Evolutionary conservation across 2,797 vertebrate species (phyloP).

Genomic region (Glossophaga mutica): DNA sequence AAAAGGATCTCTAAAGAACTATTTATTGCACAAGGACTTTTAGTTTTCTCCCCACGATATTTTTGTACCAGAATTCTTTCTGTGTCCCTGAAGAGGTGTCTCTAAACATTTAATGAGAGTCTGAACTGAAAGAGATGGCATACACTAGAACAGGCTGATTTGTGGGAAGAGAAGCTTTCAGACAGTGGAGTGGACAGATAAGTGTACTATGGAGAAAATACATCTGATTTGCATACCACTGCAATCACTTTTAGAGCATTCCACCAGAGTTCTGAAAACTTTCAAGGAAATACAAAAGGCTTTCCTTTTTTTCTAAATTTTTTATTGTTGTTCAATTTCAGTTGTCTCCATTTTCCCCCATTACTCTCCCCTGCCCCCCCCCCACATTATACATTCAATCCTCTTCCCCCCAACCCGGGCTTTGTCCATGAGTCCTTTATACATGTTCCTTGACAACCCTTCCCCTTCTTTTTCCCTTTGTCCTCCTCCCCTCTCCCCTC

Average conservation of each 20-base stretch:
- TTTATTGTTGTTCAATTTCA: no score
- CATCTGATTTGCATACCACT: neutral
- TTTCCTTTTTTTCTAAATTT: neutral
- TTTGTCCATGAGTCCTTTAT: no score
- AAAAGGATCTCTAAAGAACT: neutral
- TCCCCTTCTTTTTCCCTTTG: no score
- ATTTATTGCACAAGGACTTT: neutral
- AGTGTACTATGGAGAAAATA: neutral
- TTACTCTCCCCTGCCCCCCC: no score
- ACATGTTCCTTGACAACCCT: no score
- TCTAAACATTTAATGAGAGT: neutral
- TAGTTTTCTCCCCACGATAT: neutral
- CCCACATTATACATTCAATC: no score
- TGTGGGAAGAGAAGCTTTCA: neutral
- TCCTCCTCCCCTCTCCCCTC: no score
- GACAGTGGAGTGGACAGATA: neutral
- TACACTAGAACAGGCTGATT: neutral
- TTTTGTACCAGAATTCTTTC: neutral
- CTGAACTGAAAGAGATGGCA: neutral
- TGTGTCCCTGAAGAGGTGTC: neutral
- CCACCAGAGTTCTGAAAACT: neutral
- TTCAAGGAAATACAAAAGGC: neutral
- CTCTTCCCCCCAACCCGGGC: no score
- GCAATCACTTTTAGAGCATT: neutral
- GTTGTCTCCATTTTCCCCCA: no score